Evolutionary conservation across 1,140 invertebrate genomes (phyloP), one percentile per base, ranked within the genome.

Genomic region (Scaptomyza montana): DNA sequence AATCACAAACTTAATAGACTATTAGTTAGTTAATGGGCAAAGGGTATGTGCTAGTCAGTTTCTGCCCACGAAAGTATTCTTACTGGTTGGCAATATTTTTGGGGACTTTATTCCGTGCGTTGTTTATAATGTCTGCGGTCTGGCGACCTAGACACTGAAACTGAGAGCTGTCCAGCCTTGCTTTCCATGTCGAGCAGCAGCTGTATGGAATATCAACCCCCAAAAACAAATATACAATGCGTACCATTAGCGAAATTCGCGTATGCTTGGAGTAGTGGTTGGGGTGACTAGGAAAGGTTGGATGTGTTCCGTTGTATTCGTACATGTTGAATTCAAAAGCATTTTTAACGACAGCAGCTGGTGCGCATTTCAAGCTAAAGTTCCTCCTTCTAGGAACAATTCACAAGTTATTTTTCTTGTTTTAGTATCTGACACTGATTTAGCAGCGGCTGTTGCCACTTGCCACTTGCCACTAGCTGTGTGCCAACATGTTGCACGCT

Each of bases 61-160:
- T 5, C 39, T n/a, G 8, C 39, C 4, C 2, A 2, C 3, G 3
- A 43, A n/a, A 43, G 4, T 0, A 5, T n/a, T n/a, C 10, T n/a
- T 43, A 5, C 39, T 43, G 39, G 7, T 36, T 36, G 33, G 33
- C 33, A 36, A 36, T 36, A 36, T 36, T 36, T 36, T 36, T 36
- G 12, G 39, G 39, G 39, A n/a, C n/a, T 43, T n/a, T 43, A n/a
- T n/a, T 43, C 4, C 39, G 10, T 36, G 51, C 46, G 57, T 77
- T 90, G 89, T 90, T 90, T 90, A 90, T 90, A 87, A 70, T 80
- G 89, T 90, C 89, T 90, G 89, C 89, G 89, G 89, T 89, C 73
- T 74, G 77, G 47, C 79, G 81, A 74, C 77, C 87, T 77, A 78
- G 80, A 86, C 78, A 80, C 72, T 74, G 74, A 51, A 66, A 74